Percentiles rank a stretch among this genome's conserved stretches.
Conservation (phyloP, 1,140 invertebrate genomes). For the Sipha flava region DNA sequence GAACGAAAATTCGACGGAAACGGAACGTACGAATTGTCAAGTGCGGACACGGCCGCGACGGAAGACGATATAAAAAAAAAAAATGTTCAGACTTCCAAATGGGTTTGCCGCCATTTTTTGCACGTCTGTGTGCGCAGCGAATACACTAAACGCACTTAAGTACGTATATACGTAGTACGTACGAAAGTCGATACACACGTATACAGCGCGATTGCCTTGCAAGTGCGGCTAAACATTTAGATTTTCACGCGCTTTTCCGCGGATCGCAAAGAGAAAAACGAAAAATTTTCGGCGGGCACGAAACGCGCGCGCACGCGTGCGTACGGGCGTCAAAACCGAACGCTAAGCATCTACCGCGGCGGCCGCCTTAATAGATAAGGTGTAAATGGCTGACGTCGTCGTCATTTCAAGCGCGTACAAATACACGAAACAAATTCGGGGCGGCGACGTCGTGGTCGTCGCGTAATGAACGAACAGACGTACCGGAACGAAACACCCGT, state of each 20-base stretch:
- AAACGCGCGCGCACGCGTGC: background rate
- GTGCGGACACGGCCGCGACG: background rate
- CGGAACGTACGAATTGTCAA: background rate
- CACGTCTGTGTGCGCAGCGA: background rate
- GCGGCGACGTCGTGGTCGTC: too few species aligned
- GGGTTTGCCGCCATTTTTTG: constrained; percentile 29
- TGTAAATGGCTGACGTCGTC: background rate
- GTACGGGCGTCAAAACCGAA: background rate
- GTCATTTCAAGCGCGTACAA: background rate
- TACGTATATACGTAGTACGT: too few species aligned
- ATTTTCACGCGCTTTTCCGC: too few species aligned
- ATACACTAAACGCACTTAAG: background rate
- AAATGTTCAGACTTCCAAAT: background rate
- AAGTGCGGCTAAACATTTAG: background rate
- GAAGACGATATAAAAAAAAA: background rate
- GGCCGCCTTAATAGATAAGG: background rate
- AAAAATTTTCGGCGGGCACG: too few species aligned
- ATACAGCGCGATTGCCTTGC: background rate
- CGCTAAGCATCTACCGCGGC: background rate
- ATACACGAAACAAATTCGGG: background rate
- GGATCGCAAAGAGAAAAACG: too few species aligned
- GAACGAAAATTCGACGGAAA: too few species aligned
- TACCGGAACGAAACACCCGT: too few species aligned
- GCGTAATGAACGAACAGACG: too few species aligned
- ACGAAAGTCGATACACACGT: too few species aligned